Conservation (phyloP, 2,888 invertebrate species). For the Meghimatium bilineatum region DNA sequence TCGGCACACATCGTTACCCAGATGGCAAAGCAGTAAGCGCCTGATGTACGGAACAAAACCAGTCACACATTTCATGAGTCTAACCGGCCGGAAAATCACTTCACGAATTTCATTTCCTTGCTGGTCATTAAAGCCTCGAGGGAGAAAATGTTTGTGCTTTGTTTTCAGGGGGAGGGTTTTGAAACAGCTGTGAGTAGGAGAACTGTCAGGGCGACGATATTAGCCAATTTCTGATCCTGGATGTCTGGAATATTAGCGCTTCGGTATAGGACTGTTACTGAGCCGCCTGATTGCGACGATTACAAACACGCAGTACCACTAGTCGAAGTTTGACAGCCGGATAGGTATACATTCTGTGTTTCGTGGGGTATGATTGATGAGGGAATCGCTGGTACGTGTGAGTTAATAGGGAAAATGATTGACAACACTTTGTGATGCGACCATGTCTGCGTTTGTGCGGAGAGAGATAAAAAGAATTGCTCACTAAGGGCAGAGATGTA, state of each 20-base stretch:
- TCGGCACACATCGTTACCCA: constrained; percentile 11
- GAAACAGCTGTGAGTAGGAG: neutral
- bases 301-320: neutral
- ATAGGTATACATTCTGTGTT: neutral
- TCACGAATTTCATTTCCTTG: constrained; percentile 26
- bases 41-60: neutral
- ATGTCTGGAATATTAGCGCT: neutral
- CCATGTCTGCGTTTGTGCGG: neutral
- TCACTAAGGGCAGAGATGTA: neutral
- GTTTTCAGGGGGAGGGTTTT: neutral
- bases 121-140: constrained; percentile 23
- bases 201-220: neutral
- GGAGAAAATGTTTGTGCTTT: neutral
- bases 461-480: neutral
- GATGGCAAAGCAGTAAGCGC: constrained; percentile 2
- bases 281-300: neutral
- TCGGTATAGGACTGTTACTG: neutral
- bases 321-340: neutral
- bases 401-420: neutral
- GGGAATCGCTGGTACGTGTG: neutral
- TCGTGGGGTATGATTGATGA: neutral
- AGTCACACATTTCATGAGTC: constrained; percentile 14
- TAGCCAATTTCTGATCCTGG: neutral
- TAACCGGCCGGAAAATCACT: constrained; percentile 30
- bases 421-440: neutral